A percentile compares a stretch with the other conserved stretches of the same genome.
Evolutionary conservation across 2,113 vertebrate species (phyloP).

Genomic region (Caracal caracal): DNA sequence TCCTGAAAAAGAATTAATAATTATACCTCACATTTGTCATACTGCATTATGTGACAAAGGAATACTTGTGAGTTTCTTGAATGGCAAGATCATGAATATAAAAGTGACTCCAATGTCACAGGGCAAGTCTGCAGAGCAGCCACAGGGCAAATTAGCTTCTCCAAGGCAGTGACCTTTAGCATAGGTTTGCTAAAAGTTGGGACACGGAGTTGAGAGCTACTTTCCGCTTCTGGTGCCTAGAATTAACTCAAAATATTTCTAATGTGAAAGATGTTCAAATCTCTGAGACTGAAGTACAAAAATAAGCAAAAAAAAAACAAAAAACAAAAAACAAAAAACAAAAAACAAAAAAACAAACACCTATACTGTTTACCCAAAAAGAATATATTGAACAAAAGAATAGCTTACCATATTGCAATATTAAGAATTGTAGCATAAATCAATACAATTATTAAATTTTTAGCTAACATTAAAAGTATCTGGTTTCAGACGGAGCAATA

Average conservation of each 20-base stretch:
- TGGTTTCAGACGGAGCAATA: background rate
- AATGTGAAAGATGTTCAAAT: background rate
- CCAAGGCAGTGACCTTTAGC: fast-evolving
- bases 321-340: background rate
- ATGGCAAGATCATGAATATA: background rate
- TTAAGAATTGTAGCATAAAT: background rate
- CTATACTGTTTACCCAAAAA: background rate
- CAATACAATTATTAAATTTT: background rate
- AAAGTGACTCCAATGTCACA: background rate
- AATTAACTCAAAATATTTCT: background rate
- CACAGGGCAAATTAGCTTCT: background rate
- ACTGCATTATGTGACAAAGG: background rate
- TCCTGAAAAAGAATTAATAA: background rate
- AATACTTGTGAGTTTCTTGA: background rate
- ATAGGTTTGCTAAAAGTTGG: background rate
- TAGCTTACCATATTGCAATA: background rate
- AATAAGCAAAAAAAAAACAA: background rate
- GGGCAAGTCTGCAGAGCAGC: background rate
- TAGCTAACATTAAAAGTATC: background rate
- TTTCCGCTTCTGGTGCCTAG: background rate
- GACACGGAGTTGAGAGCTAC: fast-evolving
- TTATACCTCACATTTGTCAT: background rate
- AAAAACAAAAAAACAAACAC: background rate
- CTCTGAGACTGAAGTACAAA: background rate
- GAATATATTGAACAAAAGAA: background rate